Base-by-base conservation (phyloP, 2,113 vertebrate genomes). In the Genyomyrus donnyi region DNA sequence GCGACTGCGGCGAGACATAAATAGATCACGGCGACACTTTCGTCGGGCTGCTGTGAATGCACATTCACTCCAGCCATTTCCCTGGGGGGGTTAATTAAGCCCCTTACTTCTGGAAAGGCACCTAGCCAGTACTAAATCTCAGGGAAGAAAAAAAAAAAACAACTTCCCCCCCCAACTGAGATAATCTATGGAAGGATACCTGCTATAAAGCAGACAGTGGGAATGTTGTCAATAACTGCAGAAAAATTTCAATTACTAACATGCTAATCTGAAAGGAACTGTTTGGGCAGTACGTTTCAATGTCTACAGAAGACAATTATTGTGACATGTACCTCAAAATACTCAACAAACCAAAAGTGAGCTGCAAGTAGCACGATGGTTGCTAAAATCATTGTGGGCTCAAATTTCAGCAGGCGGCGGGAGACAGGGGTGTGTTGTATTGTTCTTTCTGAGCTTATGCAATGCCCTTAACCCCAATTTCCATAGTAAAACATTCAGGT, bases 21-120 rank as follows among this genome's bases (percentile, higher is more conserved):
- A 87, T 53, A 87, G 48, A 52, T 35, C 85, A 0, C 19, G n/a
- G 50, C 17, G 85, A 87, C 49, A 6, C 27, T 87, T 87, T 53
- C 50, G 85, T 50, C 31, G 48, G 85, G 85, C 85, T 87, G 85
- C 49, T 52, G 85, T 21, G 48, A 53, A 53, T 53, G 85, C 85
- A 49, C 13, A n/a, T 87, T 31, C 31, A 19, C 48, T 50, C n/a
- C n/a, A 27, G 85, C 85, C 27, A 53, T 50, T 35, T 87, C 49
- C 85, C 50, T 35, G 48, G 85, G 50, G 49, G 27, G 17, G n/a
- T 42, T 42, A 48, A 48, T 56, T 24, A 46, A 48, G 39, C 45
- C 21, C n/a, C 84, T 85, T 50, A n/a, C 84, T n/a, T 27, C 84
- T 85, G 84, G 45, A 85, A 48, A 85, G 84, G 24, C 84, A 27